phyloP scores from a whole-genome alignment of 2,797 vertebrate genomes.

The Notolabrus celidotus region DNA sequence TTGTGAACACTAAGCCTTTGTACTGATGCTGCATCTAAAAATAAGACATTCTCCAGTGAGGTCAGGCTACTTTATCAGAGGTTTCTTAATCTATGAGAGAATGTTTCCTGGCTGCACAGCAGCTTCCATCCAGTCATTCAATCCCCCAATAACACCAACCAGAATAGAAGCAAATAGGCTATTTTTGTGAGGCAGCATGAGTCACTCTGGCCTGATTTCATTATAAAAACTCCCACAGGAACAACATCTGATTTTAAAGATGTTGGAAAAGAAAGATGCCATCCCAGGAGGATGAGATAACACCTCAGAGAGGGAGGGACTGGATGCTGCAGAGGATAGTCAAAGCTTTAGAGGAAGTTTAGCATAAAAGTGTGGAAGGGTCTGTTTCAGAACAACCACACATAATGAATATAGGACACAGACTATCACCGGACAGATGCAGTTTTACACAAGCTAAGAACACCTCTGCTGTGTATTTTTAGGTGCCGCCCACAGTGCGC shows the following conservation, averaged over 20 bases:
- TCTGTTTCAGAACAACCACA: background rate
- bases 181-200: constrained; percentile 52
- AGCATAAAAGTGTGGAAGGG: background rate
- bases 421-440: background rate
- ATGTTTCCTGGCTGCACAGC: too few species aligned
- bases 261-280: background rate
- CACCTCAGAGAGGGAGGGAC: background rate
- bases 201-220: constrained; percentile 53
- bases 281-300: background rate
- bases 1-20: constrained; percentile 17
- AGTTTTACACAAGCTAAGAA: too few species aligned
- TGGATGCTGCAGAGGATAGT: background rate
- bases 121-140: background rate
- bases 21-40: constrained; percentile 34
- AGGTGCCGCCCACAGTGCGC: background rate
- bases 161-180: constrained; percentile 19
- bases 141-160: background rate
- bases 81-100: constrained; percentile 23
- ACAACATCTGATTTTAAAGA: constrained; percentile 12
- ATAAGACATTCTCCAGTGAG: constrained; percentile 30
- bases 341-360: background rate
- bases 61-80: constrained; percentile 20
- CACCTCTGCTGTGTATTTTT: background rate
- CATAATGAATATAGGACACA: constrained; percentile 1
- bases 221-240: constrained; percentile 40